phyloP scores from a whole-genome alignment of 2,797 vertebrate species.

The Triplophysa bombifrons region DNA sequence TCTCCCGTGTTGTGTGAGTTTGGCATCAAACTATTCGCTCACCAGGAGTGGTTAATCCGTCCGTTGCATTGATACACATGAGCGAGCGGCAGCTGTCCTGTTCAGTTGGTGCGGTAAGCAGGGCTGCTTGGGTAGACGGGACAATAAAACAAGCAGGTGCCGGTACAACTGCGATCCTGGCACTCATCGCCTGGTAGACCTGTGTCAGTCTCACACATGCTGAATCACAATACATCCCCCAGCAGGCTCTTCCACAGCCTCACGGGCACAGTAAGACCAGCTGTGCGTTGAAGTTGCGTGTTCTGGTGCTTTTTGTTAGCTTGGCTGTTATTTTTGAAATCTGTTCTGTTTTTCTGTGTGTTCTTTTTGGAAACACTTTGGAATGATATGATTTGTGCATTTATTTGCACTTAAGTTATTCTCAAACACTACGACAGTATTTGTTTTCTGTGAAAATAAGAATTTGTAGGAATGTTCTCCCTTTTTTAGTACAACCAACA shows the following conservation, averaged over 20 bases:
- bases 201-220: slow-evolving; percentile 12
- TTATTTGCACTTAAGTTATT: not conserved
- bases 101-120: slow-evolving; percentile 50
- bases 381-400: not conserved
- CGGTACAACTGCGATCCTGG: slow-evolving; percentile 52
- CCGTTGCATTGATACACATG: slow-evolving; percentile 5
- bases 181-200: slow-evolving; percentile 53
- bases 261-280: not conserved
- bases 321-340: not conserved
- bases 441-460: not conserved
- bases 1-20: slow-evolving; percentile 12
- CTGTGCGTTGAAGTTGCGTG: not conserved
- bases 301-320: slow-evolving; percentile 7
- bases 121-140: slow-evolving; percentile 32
- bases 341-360: not conserved
- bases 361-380: not conserved
- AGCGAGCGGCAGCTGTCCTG: slow-evolving; percentile 20
- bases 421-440: too few relatives aligned
- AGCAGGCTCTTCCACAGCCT: slow-evolving; percentile 5
- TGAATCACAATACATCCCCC: slow-evolving; percentile 34
- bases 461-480: not conserved
- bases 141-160: slow-evolving; percentile 61
- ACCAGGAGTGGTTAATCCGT: slow-evolving; percentile 14
- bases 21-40: slow-evolving; percentile 5
- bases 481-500: too few relatives aligned